Evolutionary conservation across 92 coral and sea anemone species (phyloP), one percentile per base, ranked within the genome.

Genomic region (Porites lobata): DNA sequence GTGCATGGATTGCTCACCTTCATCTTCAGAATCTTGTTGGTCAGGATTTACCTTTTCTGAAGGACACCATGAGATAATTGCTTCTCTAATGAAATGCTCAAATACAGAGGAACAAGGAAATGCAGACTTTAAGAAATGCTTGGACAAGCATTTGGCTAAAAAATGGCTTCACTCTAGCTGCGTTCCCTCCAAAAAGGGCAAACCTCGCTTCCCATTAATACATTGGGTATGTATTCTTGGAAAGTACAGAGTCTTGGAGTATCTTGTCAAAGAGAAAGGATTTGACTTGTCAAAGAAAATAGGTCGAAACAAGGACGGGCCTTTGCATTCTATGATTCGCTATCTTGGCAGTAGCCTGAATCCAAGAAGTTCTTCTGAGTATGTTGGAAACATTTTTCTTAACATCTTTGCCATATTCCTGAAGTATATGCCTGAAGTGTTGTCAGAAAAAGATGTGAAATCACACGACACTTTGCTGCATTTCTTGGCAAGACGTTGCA

Each of bases 141-240:
- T 58, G 50, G 68, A 77, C 12, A 63, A 77, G 67, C 59, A 88
- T 81, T 43, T 70, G 56, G 32, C 67, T 17, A n/a, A 29, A 38
- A 85, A 81, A 7, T 88, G 92, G 92, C 66, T 81, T 74, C 77
- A 29, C 32, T 82, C 76, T 68, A 63, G 71, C 69, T 79, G 64
- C 24, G 69, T 77, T 63, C 68, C 81, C 29, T 10, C n/a, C 9
- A 58, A 20, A 20, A 32, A 15, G 65, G 51, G 69, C 69, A 63
- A 57, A 63, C 54, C 54, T 29, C 51, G 82, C 43, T 82, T 88
- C 9, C 92, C 92, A 10, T 53, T 88, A 69, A 56, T 88, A 12
- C 92, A 88, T 79, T 88, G 92, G 92, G 92, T 83, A 5, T 88
- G 92, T 63, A 76, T 88, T 15, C 63, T 88, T 22, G 92, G 92